These are phyloP conservation scores for Agrotis clavis DNA, from an alignment of 2,888 invertebrate species.

Conservation along the genomic window DNA sequence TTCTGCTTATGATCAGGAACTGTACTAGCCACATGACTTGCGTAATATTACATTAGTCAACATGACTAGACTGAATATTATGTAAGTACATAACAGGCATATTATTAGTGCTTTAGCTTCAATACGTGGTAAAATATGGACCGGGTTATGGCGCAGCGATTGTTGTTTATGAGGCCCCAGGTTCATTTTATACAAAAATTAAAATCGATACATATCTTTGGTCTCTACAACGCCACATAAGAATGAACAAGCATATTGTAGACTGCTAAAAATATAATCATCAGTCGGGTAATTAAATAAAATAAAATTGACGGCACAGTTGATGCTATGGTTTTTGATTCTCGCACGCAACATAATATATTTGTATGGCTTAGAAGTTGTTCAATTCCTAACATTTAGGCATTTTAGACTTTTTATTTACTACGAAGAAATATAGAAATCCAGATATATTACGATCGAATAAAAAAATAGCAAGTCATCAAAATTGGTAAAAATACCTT, in stretches of 20 bases:
- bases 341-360: too few species aligned
- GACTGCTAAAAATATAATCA: too few species aligned
- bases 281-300: too few species aligned
- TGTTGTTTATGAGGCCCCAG: too few species aligned
- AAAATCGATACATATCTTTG: too few species aligned
- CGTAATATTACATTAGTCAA: constrained; percentile 30
- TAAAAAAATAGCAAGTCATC: not conserved
- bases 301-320: too few species aligned
- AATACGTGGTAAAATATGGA: constrained; percentile 2
- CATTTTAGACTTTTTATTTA: too few species aligned
- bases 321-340: too few species aligned
- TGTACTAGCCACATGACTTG: constrained; percentile 15
- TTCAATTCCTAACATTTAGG: too few species aligned
- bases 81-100: constrained; percentile 32
- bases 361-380: not conserved
- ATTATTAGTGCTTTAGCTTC: constrained; percentile 30
- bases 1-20: constrained; percentile 39
- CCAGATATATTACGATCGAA: not conserved
- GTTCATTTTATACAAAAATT: not conserved
- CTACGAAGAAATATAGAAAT: not conserved
- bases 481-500: not conserved
- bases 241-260: too few species aligned
- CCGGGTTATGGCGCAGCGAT: not conserved
- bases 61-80: constrained; percentile 30
- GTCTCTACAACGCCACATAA: too few species aligned